Base-by-base conservation (phyloP, 92 coral and sea anemone genomes). In the Palythoa heliodiscus region DNA sequence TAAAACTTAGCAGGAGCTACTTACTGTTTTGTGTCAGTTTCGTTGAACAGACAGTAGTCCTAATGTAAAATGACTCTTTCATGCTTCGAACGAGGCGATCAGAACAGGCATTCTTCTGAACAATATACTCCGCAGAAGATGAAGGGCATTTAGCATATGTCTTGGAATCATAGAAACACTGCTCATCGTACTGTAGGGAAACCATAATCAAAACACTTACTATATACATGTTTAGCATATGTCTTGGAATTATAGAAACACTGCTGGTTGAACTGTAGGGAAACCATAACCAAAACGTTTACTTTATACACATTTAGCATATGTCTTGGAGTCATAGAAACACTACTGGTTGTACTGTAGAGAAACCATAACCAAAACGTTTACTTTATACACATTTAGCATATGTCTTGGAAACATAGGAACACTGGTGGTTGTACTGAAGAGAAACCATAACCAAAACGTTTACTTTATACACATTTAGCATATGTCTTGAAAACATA, bases 21-120 rank as follows among this genome's bases (percentile, higher is more conserved):
- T 87, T 79, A 96, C 98, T 95, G 76, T 96, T 97, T 91, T 97
- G 97, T 43, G 98, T 95, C 53, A 97, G 90, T 82, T 97, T 97
- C 1, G 98, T 97, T 16, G 99, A 97, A 70, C 99, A 97, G 23
- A 91, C 93, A 67, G 91, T 86, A n/a, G 98, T 93, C 60, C 79
- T 88, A 39, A 97, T 85, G 85, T 71, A 88, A 76, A 97, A 94
- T 14, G 93, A 64, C 71, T 97, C 99, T 75, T 90, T 97, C 39
- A 84, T 54, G 85, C 90, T 94, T 12, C 97, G 94, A 17, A 85
- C 81, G 43, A 95, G 89, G 82, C 95, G 83, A 67, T 94, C 95
- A 14, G 91, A 14, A 52, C 87, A 47, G 5, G 92, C 60, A 40
- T 88, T 87, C 66, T 88, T 87, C 38, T 87, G 88, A 70, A 89